phyloP scores from a whole-genome alignment of 2,113 vertebrate species.

The Solea senegalensis region DNA sequence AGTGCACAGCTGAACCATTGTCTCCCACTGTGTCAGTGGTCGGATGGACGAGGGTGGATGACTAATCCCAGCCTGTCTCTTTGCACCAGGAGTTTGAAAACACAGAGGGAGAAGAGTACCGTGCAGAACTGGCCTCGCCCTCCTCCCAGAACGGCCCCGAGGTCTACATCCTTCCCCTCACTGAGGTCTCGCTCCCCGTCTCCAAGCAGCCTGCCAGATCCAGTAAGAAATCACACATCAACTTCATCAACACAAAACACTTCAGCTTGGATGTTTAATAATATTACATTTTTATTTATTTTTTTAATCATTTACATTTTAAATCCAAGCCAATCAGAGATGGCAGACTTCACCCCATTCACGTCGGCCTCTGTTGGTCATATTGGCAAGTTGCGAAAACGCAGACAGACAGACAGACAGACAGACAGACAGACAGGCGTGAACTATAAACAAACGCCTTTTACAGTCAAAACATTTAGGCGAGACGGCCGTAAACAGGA shows the following conservation, averaged over 20 bases:
- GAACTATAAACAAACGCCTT: too few relatives aligned
- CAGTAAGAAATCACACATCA: slow-evolving; percentile 83
- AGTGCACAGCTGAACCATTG: slow-evolving; percentile 67
- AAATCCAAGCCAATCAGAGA: too few relatives aligned
- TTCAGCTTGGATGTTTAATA: not conserved
- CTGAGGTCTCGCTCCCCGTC: slow-evolving; percentile 92
- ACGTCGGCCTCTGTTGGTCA: too few relatives aligned
- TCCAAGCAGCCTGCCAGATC: slow-evolving; percentile 94
- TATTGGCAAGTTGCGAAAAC: too few relatives aligned
- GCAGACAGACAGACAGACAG: too few relatives aligned
- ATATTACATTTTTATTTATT: not conserved
- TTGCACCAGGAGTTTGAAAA: slow-evolving; percentile 93
- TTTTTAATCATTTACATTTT: too few relatives aligned
- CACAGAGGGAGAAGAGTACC: slow-evolving; percentile 89
- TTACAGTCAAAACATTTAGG: too few relatives aligned
- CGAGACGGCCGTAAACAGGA: too few relatives aligned
- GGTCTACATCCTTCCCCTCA: slow-evolving; percentile 96
- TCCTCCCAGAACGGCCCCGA: slow-evolving; percentile 89
- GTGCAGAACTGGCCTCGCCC: slow-evolving; percentile 88
- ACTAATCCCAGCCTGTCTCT: slow-evolving; percentile 66
- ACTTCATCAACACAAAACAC: not conserved
- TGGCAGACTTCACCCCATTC: too few relatives aligned
- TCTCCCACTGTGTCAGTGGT: slow-evolving; percentile 48
- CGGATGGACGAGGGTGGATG: slow-evolving; percentile 42
- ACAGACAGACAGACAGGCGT: too few relatives aligned